Conservation (phyloP, 2,888 invertebrate genomes). For the Andrena dorsata region DNA sequence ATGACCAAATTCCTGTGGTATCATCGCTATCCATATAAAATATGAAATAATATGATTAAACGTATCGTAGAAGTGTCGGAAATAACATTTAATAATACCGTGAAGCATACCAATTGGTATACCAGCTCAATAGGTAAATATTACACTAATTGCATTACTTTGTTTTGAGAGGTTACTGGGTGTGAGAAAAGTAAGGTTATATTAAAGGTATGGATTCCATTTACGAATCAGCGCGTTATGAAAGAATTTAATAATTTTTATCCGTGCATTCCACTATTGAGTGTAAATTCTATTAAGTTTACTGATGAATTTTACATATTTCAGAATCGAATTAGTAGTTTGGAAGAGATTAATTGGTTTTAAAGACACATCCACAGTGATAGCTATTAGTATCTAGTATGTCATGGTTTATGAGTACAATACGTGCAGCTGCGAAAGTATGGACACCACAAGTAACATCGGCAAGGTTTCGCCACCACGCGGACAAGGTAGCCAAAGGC, state of each 20-base stretch:
- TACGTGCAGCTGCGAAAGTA: slow-evolving; percentile 50
- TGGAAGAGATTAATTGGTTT: not conserved
- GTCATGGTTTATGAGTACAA: slow-evolving; percentile 72
- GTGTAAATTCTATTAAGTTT: no score
- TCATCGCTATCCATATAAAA: no score
- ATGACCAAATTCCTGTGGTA: no score
- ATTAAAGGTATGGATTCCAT: no score
- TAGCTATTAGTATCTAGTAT: slow-evolving; percentile 66
- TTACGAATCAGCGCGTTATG: no score
- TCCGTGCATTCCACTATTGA: no score
- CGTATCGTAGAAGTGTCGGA: no score
- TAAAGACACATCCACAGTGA: not conserved
- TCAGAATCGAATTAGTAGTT: not conserved
- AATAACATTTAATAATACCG: no score
- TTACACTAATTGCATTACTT: not conserved
- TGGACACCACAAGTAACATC: slow-evolving; percentile 84
- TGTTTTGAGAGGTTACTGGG: not conserved
- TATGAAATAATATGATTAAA: no score
- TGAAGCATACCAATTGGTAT: no score
- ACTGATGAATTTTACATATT: no score
- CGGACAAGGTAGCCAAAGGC: slow-evolving; percentile 86
- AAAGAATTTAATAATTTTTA: no score
- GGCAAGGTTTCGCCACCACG: slow-evolving; percentile 87
- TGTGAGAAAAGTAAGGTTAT: slow-evolving; percentile 12
- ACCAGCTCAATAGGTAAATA: slow-evolving; percentile 11